These are phyloP conservation scores for Tenebrio molitor DNA, from an alignment of 1,140 invertebrate genomes.

Conservation along the genomic window DNA sequence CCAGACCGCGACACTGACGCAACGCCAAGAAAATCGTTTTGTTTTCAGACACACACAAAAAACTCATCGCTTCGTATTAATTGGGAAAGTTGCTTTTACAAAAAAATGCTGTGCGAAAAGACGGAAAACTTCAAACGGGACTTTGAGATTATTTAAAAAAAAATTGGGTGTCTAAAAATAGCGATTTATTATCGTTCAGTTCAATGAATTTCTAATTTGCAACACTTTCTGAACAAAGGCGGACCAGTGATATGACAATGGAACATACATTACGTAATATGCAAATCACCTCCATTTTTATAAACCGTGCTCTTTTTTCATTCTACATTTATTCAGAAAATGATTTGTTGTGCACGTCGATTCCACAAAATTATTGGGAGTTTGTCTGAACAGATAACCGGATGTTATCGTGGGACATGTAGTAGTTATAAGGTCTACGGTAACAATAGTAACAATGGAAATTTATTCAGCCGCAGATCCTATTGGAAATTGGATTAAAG, in stretches of 20 bases:
- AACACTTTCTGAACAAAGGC: constrained; percentile 28
- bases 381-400: too few relatives aligned
- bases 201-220: constrained; percentile 38
- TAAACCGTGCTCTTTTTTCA: too few relatives aligned
- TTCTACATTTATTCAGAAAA: too few relatives aligned
- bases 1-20: constrained; percentile 46
- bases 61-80: constrained; percentile 9
- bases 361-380: constrained; percentile 2
- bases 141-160: constrained; percentile 10
- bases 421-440: neutral
- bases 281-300: too few relatives aligned
- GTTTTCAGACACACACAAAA: constrained; percentile 1
- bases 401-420: constrained; percentile 29
- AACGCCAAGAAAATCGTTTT: constrained; percentile 32
- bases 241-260: constrained; percentile 19
- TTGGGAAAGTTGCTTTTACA: constrained; percentile 17
- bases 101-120: constrained; percentile 1
- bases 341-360: neutral
- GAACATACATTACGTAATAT: constrained; percentile 5
- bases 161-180: neutral
- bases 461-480: constrained; percentile 15
- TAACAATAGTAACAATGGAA: neutral
- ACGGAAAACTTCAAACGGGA: too few relatives aligned
- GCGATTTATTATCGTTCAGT: constrained; percentile 18
- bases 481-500: constrained; percentile 17